Base-by-base conservation (phyloP, 1,140 invertebrate species). In the Drosophila trapezifrons region DNA sequence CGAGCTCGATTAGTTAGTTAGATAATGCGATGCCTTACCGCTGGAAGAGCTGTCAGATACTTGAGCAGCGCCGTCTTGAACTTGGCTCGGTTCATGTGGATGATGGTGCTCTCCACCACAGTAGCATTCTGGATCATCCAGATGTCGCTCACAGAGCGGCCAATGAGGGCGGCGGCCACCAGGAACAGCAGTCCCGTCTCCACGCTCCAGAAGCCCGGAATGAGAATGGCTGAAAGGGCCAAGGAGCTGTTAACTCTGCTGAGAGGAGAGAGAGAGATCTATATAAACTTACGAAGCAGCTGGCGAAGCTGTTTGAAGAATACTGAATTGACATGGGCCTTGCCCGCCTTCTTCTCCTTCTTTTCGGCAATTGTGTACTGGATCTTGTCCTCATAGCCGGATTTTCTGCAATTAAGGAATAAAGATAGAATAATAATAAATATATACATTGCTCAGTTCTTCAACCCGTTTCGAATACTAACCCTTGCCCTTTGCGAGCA, bases 51-150 rank as follows among this genome's bases (percentile, higher is more conserved):
- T 58, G 95, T 93, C 66, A 97, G 93, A 91, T 98, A 97, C 80
- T 95, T 95, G 2, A 96, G 83, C 10, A 99, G 92, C 52, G 97
- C 93, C 70, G 93, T 94, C 85, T 94, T 95, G 92, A 99, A 99
- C 46, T 96, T 93, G 18, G 92, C 82, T 76, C 94, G 94, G 92
- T 98, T 95, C 94, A 97, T 97, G 71, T 96, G 96, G 82, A 99
- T 97, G 70, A 99, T 99, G 1, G 98, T 95, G 93, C 98, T 97
- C 94, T 99, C 98, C 82, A 99, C 96, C 59, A 96, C 94, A 3
- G 98, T 99, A 15, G 96, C 96, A 92, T 97, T 97, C 80, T 97
- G 96, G 75, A 99, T 99, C 93, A 99, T 96, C 98, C 98, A 99
- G 49, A 99, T 94, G 93, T 99, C 98, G 91, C 98, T 99, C 25